Percentiles rank a stretch among this genome's conserved stretches.
Evolutionary conservation across 2,888 invertebrate genomes (phyloP).

Genomic region (Hedychridium roseum): DNA sequence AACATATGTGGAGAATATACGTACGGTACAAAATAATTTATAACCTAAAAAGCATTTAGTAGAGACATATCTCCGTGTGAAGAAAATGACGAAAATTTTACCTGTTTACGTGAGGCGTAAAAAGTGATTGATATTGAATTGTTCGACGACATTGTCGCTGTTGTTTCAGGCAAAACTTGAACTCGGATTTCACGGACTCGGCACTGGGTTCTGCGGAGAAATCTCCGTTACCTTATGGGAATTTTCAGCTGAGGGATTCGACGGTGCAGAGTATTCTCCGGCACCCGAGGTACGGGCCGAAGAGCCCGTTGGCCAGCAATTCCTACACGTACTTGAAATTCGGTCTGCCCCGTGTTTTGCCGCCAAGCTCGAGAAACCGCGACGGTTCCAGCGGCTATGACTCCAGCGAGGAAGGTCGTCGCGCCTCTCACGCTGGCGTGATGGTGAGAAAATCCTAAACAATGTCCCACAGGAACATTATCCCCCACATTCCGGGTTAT

Average conservation of each 20-base stretch:
- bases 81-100: neutral
- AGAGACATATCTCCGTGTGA: neutral
- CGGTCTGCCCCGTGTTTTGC: slow-evolving; percentile 90
- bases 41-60: too few species aligned
- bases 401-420: slow-evolving; percentile 76
- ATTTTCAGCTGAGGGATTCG: slow-evolving; percentile 91
- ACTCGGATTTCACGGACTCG: slow-evolving; percentile 94
- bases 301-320: slow-evolving; percentile 87
- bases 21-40: too few species aligned
- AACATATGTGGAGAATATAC: too few species aligned
- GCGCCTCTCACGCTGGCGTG: slow-evolving; percentile 48
- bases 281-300: slow-evolving; percentile 90
- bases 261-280: slow-evolving; percentile 90
- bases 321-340: slow-evolving; percentile 95
- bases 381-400: slow-evolving; percentile 94
- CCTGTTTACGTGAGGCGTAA: too few species aligned
- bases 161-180: slow-evolving; percentile 83
- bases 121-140: too few species aligned
- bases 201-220: slow-evolving; percentile 92
- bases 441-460: too few species aligned
- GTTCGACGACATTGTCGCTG: too few species aligned
- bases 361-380: slow-evolving; percentile 71
- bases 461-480: too few species aligned
- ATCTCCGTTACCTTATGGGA: slow-evolving; percentile 91
- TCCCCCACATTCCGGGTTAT: neutral